Base-by-base conservation (phyloP, 2,113 vertebrate genomes). In the Nothobranchius kuhntae region DNA sequence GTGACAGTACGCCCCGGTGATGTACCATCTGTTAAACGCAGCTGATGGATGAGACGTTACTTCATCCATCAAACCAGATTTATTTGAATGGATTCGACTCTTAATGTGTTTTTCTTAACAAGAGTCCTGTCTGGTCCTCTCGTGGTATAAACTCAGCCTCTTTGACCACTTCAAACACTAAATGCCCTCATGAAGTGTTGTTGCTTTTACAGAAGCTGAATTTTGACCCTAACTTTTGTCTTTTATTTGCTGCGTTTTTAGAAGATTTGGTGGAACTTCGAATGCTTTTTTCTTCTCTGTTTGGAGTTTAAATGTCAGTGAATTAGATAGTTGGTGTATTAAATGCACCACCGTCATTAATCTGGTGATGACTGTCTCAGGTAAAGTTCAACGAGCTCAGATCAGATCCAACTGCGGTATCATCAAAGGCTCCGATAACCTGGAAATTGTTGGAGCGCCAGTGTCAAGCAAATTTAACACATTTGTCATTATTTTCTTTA, bases 11-110 rank as follows among this genome's bases (percentile, higher is more conserved):
- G n/a, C 52, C 51, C 1, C 67, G 52, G 47, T 63, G 75, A 86
- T 73, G 30, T 13, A 78, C 73, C 59, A 62, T 78, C 54, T 47
- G 47, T 59, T 71, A 48, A 75, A 80, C 71, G 65, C 51, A 63
- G 56, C 65, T 53, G 72, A 84, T 67, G 68, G 53, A 66, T 36
- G 69, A 82, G 72, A 86, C 68, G 53, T 86, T 59, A 81, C 73
- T 73, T 82, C 79, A 81, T 63, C 69, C 55, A 55, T 75, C 66
- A 65, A 56, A 61, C 30, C 51, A 63, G 40, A 69, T 73, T 81
- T 56, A 65, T 80, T 10, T 56, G 17, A 67, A 71, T 61, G 10
- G 24, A 50, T 73, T 78, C 66, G 71, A 71, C 61, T 60, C 50
- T 45, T 6, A 65, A 55, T 45, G 47, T 13, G 68, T 69, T 45